Percentiles rank a stretch among this genome's conserved stretches.
Evolutionary conservation across 2,888 invertebrate species (phyloP).

Genomic region (Cheiracanthium punctorium): DNA sequence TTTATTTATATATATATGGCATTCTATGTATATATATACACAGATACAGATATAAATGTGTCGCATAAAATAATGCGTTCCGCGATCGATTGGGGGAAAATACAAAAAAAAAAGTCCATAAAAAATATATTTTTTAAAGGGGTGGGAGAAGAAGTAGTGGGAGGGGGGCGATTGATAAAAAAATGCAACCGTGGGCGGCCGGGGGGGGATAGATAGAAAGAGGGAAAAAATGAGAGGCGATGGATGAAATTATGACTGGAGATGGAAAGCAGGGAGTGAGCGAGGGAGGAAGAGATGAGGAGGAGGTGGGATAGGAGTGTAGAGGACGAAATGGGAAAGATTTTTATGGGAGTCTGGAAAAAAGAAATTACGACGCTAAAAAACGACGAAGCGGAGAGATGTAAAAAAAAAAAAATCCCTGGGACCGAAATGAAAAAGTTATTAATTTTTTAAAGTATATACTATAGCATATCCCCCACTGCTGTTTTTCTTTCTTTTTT

Average conservation of each 20-base stretch:
- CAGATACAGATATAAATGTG: constrained; percentile 31
- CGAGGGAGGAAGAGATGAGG: not conserved
- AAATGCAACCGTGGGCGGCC: constrained; percentile 9
- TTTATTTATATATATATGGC: not conserved
- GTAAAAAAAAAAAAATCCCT: constrained; percentile 8
- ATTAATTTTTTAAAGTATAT: constrained; percentile 34
- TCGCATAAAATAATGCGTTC: constrained; percentile 58
- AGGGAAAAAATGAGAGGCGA: not conserved
- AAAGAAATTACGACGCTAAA: constrained; percentile 30
- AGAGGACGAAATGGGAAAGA: constrained; percentile 43
- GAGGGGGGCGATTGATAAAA: constrained; percentile 45
- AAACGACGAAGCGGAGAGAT: constrained; percentile 19
- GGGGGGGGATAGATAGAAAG: not conserved
- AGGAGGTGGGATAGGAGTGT: not conserved
- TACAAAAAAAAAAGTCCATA: constrained; percentile 1
- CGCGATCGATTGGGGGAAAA: constrained; percentile 22
- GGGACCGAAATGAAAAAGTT: constrained; percentile 29
- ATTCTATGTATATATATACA: constrained; percentile 11
- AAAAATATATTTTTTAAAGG: constrained; percentile 16
- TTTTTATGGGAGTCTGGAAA: constrained; percentile 38
- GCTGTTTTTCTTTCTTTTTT: no score
- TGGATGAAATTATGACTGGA: constrained; percentile 44
- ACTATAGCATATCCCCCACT: not conserved
- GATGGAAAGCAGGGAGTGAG: constrained; percentile 19
- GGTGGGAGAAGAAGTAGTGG: not conserved